phyloP scores from a whole-genome alignment of 2,888 invertebrate genomes.

The Margaritifera margaritifera region DNA sequence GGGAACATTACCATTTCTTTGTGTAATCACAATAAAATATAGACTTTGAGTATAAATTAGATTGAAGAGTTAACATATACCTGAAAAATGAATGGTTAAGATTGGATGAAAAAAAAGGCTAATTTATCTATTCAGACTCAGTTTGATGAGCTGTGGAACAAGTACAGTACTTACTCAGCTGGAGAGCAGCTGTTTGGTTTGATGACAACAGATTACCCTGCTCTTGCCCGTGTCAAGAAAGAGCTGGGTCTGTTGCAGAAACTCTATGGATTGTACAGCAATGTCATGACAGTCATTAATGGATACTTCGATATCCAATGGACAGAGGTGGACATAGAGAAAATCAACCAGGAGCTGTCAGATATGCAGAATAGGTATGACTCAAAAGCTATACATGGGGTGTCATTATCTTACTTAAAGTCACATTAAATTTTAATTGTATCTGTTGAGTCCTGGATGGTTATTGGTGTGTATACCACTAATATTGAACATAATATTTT shows the following conservation, averaged over 20 bases:
- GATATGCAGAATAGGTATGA: slow-evolving; percentile 70
- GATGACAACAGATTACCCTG: slow-evolving; percentile 67
- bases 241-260: slow-evolving; percentile 71
- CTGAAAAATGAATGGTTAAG: no score
- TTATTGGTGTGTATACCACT: no score
- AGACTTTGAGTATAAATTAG: no score
- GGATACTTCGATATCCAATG: slow-evolving; percentile 71
- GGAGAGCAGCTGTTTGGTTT: slow-evolving; percentile 72
- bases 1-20: no score
- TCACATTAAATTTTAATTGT: no score
- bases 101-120: no score
- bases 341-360: slow-evolving; percentile 66
- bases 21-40: no score
- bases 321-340: slow-evolving; percentile 71
- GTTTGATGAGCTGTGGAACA: slow-evolving; percentile 70
- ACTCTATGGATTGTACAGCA: slow-evolving; percentile 69
- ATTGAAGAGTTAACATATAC: no score
- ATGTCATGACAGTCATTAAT: slow-evolving; percentile 68
- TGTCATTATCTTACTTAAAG: no score
- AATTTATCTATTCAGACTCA: slow-evolving; percentile 48
- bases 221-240: slow-evolving; percentile 62
- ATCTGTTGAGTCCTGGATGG: no score
- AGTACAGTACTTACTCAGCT: slow-evolving; percentile 67
- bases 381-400: background rate
- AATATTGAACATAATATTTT: no score